Percentiles rank a stretch among this genome's conserved stretches.
phyloP scores from a whole-genome alignment of 92 coral and sea anemone genomes.

The Bergia puertoricense region DNA sequence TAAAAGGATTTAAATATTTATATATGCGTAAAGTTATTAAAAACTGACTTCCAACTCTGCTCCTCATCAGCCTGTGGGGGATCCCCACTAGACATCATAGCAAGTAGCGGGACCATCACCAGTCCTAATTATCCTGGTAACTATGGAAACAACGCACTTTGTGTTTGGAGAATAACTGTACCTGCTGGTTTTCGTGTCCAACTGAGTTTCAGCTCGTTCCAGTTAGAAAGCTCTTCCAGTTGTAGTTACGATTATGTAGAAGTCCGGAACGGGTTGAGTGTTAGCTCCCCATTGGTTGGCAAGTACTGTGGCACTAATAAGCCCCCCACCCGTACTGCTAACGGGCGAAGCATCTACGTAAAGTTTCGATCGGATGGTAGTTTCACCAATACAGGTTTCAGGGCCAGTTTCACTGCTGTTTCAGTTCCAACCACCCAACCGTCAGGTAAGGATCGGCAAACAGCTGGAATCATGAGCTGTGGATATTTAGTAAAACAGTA shows the following conservation, averaged over 20 bases:
- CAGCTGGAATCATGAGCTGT: too few species aligned
- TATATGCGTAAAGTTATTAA: too few species aligned
- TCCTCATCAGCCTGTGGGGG: slow-evolving; percentile 48
- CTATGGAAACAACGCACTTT: too few species aligned
- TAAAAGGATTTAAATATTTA: too few species aligned
- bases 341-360: slow-evolving; percentile 36
- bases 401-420: slow-evolving; percentile 13
- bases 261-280: too few species aligned
- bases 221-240: slow-evolving; percentile 6
- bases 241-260: too few species aligned
- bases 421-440: too few species aligned
- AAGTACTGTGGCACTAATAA: slow-evolving; percentile 39
- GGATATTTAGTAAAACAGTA: too few species aligned
- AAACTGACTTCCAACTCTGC: too few species aligned
- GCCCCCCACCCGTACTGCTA: slow-evolving; percentile 25
- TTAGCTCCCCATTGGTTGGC: slow-evolving; percentile 32
- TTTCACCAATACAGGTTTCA: slow-evolving; percentile 35
- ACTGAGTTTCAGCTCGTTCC: slow-evolving; percentile 37
- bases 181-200: too few species aligned
- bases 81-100: slow-evolving; percentile 9
- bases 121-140: too few species aligned
- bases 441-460: background rate
- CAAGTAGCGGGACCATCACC: slow-evolving; percentile 35
- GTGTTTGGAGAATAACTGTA: too few species aligned
- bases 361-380: slow-evolving; percentile 24